phyloP scores from a whole-genome alignment of 2,888 invertebrate genomes.

The Scelioninae gen. 1 region DNA sequence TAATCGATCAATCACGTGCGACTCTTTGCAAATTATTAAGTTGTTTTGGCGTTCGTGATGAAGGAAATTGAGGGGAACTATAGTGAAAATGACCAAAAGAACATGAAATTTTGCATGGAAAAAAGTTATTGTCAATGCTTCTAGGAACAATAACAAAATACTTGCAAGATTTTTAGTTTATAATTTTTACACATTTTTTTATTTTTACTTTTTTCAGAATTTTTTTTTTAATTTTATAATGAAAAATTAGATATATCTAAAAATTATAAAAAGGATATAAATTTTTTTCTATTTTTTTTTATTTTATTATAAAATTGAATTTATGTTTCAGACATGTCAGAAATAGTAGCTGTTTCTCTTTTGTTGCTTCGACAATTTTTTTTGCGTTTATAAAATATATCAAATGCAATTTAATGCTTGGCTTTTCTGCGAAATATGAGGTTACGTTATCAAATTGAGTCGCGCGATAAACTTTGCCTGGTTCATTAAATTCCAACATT shows the following conservation, averaged over 20 bases:
- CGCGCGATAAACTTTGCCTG: slow-evolving; percentile 78
- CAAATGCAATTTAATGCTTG: slow-evolving; percentile 32
- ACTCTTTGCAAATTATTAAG: background rate
- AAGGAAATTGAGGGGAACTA: background rate
- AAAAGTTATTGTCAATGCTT: too few relatives aligned
- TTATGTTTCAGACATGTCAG: background rate
- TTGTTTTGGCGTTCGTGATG: background rate
- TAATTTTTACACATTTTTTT: too few relatives aligned
- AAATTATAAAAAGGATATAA: too few relatives aligned
- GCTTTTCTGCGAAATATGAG: slow-evolving; percentile 56
- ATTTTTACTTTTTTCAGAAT: too few relatives aligned
- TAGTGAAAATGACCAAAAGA: background rate
- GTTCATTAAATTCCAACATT: slow-evolving; percentile 77
- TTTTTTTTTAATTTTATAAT: too few relatives aligned
- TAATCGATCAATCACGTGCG: slow-evolving; percentile 19
- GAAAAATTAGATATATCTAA: too few relatives aligned
- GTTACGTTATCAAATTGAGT: slow-evolving; percentile 73
- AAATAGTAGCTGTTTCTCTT: background rate
- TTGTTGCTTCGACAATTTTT: slow-evolving; percentile 10
- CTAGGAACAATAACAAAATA: too few relatives aligned
- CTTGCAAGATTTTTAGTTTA: too few relatives aligned
- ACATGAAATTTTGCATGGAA: too few relatives aligned
- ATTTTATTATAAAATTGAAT: too few relatives aligned
- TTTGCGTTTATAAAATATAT: slow-evolving; percentile 1
- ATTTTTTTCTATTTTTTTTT: too few relatives aligned